Evolutionary conservation across 1,140 invertebrate species (phyloP).

Genomic region (Brachionus paranguensis): DNA sequence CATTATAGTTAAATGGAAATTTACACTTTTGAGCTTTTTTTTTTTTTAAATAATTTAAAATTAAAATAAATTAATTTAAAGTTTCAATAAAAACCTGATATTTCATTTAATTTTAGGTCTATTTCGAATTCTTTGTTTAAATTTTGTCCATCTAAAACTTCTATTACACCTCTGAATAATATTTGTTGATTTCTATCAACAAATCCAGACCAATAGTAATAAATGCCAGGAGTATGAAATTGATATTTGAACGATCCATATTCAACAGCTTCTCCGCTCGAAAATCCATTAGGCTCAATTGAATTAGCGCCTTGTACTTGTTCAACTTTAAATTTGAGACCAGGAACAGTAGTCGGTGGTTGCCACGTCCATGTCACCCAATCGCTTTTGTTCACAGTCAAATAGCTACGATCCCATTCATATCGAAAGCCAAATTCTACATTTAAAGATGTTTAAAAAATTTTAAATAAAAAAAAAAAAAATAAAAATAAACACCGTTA

Average conservation of each 20-base stretch:
- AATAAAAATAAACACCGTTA: conserved; percentile 42
- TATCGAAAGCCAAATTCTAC: conserved; percentile 7
- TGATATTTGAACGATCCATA: conserved; percentile 42
- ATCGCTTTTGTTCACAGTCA: conserved; percentile 42
- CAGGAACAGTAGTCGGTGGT: conserved; percentile 39
- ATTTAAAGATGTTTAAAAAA: not conserved
- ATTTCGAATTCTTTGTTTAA: conserved; percentile 40
- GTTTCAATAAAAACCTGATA: not conserved
- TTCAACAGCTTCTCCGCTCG: not conserved
- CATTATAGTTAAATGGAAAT: conserved; percentile 21
- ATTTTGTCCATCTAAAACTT: conserved; percentile 40
- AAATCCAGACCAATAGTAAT: conserved; percentile 46
- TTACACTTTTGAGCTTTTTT: conserved; percentile 24
- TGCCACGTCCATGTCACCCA: conserved; percentile 46
- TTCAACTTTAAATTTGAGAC: conserved; percentile 38
- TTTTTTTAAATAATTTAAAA: not conserved
- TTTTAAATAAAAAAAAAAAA: not conserved
- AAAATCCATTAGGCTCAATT: not conserved
- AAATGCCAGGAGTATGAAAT: conserved; percentile 44
- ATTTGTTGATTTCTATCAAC: conserved; percentile 43
- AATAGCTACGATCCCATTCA: conserved; percentile 11
- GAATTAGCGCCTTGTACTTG: conserved; percentile 41
- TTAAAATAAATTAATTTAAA: not conserved
- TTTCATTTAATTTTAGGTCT: not conserved
- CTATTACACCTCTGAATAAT: conserved; percentile 44